Percentiles rank a stretch among this genome's conserved stretches.
phyloP scores from a whole-genome alignment of 2,888 invertebrate genomes.

The Dynastes hyllus region DNA sequence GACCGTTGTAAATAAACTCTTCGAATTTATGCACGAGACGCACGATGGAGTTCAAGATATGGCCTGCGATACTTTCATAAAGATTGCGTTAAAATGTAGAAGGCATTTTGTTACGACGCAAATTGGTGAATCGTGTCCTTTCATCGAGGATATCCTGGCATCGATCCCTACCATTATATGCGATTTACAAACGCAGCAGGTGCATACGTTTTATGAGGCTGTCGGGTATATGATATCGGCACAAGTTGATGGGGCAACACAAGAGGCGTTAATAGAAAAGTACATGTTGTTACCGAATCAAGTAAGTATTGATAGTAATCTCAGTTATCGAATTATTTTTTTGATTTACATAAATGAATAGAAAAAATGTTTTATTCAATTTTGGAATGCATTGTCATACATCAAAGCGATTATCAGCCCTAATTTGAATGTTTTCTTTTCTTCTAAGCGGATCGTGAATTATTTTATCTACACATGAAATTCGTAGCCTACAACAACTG shows the following conservation, averaged over 20 bases:
- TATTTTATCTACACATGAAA: too few species aligned
- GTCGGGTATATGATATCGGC: slow-evolving; percentile 99
- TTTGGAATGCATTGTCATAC: too few species aligned
- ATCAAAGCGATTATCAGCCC: too few species aligned
- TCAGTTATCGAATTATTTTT: too few species aligned
- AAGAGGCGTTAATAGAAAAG: slow-evolving; percentile 96
- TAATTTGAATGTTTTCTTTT: too few species aligned
- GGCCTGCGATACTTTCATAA: slow-evolving; percentile 99
- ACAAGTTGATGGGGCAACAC: slow-evolving; percentile 91
- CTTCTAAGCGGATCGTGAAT: too few species aligned
- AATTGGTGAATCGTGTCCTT: slow-evolving; percentile 96
- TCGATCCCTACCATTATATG: slow-evolving; percentile 98
- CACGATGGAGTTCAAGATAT: slow-evolving; percentile 99
- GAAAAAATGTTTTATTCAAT: too few species aligned
- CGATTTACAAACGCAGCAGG: slow-evolving; percentile 98
- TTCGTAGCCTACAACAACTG: too few species aligned
- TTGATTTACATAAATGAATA: too few species aligned
- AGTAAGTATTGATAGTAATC: slow-evolving; percentile 69
- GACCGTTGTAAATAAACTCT: slow-evolving; percentile 99
- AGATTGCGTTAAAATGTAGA: slow-evolving; percentile 98
- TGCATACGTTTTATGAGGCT: slow-evolving; percentile 99
- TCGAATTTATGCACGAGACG: slow-evolving; percentile 99
- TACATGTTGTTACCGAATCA: slow-evolving; percentile 98
- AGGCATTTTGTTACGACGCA: slow-evolving; percentile 98
- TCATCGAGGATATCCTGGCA: slow-evolving; percentile 98